Evolutionary conservation across 2,888 invertebrate species (phyloP).

Genomic region (Allacma fusca): DNA sequence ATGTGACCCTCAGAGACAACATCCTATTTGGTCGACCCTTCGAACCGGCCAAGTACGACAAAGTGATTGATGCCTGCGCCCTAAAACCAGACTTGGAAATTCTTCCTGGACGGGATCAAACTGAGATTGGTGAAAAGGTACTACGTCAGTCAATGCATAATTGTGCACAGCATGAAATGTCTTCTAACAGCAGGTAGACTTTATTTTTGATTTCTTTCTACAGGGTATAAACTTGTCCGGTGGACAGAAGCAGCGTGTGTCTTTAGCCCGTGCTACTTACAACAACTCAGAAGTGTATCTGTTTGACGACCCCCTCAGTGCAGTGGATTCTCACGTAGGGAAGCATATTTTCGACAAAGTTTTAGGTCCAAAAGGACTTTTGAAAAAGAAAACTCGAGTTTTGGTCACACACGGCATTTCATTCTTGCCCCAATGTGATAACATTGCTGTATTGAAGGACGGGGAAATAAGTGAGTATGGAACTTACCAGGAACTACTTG

Average conservation of each 20-base stretch:
- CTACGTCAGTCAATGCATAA: too few species aligned
- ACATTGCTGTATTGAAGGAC: conserved; percentile 66
- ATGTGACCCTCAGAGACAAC: conserved; percentile 66
- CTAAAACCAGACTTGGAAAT: conserved; percentile 90
- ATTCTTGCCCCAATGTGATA: conserved; percentile 77
- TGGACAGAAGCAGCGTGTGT: conserved; percentile 67
- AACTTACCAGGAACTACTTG: conserved; percentile 66
- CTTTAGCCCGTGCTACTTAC: conserved; percentile 49
- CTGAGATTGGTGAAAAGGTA: conserved; percentile 96
- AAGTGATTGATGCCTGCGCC: conserved; percentile 88
- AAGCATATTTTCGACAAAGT: conserved; percentile 71
- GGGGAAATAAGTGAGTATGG: conserved; percentile 67
- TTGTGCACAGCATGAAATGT: too few species aligned
- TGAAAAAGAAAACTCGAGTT: conserved; percentile 74
- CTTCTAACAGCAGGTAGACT: neutral
- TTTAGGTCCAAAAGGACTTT: conserved; percentile 65
- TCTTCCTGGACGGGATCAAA: conserved; percentile 92
- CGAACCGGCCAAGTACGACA: conserved; percentile 77
- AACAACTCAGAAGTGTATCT: conserved; percentile 66
- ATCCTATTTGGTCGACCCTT: conserved; percentile 83
- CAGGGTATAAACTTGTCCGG: conserved; percentile 66
- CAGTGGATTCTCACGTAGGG: conserved; percentile 70
- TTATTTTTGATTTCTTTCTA: neutral
- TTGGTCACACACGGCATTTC: conserved; percentile 96
- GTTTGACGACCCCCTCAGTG: conserved; percentile 69